Percentiles rank a stretch among this genome's conserved stretches.
Evolutionary conservation across 2,113 vertebrate species (phyloP).

Genomic region (Ranitomeya variabilis): DNA sequence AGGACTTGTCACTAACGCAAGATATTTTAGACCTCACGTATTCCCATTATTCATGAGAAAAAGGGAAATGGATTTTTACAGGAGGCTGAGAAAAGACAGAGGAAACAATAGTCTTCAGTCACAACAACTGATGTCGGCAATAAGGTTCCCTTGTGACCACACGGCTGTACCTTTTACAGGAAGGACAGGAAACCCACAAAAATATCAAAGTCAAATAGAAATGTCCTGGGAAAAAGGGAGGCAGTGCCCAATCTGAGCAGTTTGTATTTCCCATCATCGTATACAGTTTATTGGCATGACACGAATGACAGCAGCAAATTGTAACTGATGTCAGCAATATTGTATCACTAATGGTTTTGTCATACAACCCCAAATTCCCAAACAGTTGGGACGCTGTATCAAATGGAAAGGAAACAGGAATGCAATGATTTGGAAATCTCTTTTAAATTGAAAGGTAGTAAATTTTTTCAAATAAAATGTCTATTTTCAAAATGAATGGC

Average conservation of each 20-base stretch:
- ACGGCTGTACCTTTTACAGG: slow-evolving; percentile 61
- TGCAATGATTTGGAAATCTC: too few relatives aligned
- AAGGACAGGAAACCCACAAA: slow-evolving; percentile 58
- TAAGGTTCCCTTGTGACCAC: slow-evolving; percentile 72
- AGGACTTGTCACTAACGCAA: slow-evolving; percentile 52
- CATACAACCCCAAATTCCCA: too few relatives aligned
- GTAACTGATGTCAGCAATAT: neutral
- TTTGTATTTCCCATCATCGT: slow-evolving; percentile 35
- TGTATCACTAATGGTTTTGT: neutral
- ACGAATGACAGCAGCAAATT: slow-evolving; percentile 15
- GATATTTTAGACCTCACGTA: slow-evolving; percentile 44
- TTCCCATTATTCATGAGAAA: slow-evolving; percentile 71
- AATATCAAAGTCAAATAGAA: slow-evolving; percentile 52
- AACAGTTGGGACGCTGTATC: too few relatives aligned
- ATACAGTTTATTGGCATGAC: neutral
- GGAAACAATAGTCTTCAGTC: slow-evolving; percentile 77
- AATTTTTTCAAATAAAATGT: too few relatives aligned
- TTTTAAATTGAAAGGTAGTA: too few relatives aligned
- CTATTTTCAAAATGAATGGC: too few relatives aligned
- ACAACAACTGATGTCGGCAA: slow-evolving; percentile 60
- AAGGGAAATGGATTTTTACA: slow-evolving; percentile 72
- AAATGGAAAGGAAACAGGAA: too few relatives aligned
- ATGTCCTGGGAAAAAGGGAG: slow-evolving; percentile 47
- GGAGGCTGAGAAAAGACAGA: slow-evolving; percentile 72
- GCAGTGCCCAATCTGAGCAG: neutral